Percentiles rank a stretch among this genome's conserved stretches.
Evolutionary conservation across 2,113 vertebrate species (phyloP).

Genomic region (Phylloscopus whistleri): DNA sequence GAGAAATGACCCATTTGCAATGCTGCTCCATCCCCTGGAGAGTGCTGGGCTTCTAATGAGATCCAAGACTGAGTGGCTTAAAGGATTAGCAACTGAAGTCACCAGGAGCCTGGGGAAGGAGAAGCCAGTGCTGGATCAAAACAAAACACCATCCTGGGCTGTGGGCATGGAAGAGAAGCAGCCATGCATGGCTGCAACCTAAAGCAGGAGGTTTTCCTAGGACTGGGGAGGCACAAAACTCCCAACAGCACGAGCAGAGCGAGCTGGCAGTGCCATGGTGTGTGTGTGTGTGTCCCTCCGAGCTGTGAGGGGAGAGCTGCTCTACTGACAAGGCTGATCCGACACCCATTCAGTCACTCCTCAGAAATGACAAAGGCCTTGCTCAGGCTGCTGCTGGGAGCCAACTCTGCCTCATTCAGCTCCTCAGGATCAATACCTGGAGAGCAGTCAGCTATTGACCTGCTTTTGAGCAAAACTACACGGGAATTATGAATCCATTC

Average conservation of each 20-base stretch:
- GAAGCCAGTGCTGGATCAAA: background rate
- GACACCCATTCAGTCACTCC: background rate
- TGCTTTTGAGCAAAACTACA: background rate
- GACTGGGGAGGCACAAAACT: background rate
- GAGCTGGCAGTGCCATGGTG: accelerated
- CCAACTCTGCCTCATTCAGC: background rate
- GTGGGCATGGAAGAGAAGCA: background rate
- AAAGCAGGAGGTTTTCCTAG: background rate
- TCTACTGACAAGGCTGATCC: background rate
- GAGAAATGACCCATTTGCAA: constrained; percentile 7
- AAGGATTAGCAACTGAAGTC: constrained; percentile 30
- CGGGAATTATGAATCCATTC: background rate
- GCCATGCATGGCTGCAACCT: accelerated
- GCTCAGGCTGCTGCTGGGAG: background rate
- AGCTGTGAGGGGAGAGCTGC: background rate
- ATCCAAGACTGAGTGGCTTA: constrained; percentile 22
- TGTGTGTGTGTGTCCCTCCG: accelerated
- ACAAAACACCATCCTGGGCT: background rate
- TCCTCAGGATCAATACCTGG: background rate
- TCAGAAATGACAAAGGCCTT: background rate
- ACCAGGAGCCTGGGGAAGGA: background rate
- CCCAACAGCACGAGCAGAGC: accelerated
- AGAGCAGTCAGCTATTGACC: background rate
- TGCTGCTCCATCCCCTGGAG: background rate
- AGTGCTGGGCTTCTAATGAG: background rate